Conservation (phyloP, 1,140 invertebrate genomes). For the Lamellibrachia luymesi region DNA sequence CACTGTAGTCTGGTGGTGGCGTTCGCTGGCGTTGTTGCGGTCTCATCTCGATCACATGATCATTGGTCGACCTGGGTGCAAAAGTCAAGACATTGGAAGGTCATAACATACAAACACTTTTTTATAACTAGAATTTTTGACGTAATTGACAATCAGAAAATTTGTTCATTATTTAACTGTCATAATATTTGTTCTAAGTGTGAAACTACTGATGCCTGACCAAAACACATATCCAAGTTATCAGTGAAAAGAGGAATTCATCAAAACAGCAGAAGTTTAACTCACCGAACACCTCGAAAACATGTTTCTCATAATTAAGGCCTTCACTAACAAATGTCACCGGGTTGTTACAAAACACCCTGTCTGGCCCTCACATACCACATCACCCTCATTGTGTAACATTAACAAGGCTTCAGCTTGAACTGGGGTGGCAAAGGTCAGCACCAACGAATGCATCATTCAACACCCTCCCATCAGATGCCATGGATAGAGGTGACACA, state of each 20-base stretch:
- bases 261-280: background rate
- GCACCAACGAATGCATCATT: background rate
- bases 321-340: background rate
- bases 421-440: background rate
- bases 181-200: too few relatives aligned
- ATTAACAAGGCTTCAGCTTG: background rate
- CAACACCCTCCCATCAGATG: background rate
- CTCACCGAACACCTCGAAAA: background rate
- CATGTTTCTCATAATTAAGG: background rate
- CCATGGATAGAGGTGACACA: background rate
- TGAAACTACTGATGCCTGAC: too few relatives aligned
- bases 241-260: background rate
- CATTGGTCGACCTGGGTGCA: background rate
- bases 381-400: background rate
- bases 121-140: background rate
- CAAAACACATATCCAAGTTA: background rate
- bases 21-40: background rate
- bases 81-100: background rate
- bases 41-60: background rate
- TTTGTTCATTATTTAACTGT: too few relatives aligned
- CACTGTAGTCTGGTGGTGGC: slow-evolving; percentile 13
- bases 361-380: background rate
- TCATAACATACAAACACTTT: background rate
- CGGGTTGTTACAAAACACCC: background rate
- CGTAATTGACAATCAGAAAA: too few relatives aligned